Conservation (phyloP, 2,113 vertebrate species). For the Solea solea region DNA sequence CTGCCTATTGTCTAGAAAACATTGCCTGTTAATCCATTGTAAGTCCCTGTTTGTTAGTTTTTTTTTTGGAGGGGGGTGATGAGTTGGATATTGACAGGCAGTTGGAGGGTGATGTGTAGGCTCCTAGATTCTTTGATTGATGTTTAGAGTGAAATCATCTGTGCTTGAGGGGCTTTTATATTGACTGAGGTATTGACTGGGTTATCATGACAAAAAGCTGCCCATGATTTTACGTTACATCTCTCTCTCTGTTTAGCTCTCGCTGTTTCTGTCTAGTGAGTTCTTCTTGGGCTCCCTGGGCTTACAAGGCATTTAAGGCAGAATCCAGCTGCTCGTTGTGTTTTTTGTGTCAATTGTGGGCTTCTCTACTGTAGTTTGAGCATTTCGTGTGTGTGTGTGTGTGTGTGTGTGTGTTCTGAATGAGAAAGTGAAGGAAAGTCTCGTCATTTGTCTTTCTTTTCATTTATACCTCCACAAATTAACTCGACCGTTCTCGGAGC, state of each 20-base stretch:
- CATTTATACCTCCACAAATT: slow-evolving; percentile 14
- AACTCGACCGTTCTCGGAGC: background rate
- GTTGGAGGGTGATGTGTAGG: slow-evolving; percentile 45
- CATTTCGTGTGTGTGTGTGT: background rate
- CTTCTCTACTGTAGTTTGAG: slow-evolving; percentile 8
- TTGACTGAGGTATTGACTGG: slow-evolving; percentile 59
- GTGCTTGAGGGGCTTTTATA: slow-evolving; percentile 55
- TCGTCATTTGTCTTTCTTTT: slow-evolving; percentile 10
- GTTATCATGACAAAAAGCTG: slow-evolving; percentile 34
- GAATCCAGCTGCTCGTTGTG: slow-evolving; percentile 41
- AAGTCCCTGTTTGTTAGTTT: slow-evolving; percentile 27
- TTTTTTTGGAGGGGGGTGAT: background rate
- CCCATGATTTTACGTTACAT: slow-evolving; percentile 42
- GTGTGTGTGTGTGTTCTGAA: background rate
- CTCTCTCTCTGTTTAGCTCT: slow-evolving; percentile 8
- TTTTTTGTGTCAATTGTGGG: slow-evolving; percentile 32
- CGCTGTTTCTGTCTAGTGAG: slow-evolving; percentile 36
- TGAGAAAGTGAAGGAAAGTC: background rate
- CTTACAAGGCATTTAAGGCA: slow-evolving; percentile 38
- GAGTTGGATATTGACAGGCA: slow-evolving; percentile 53
- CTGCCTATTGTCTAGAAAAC: slow-evolving; percentile 61
- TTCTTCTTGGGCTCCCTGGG: slow-evolving; percentile 36
- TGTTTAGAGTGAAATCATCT: slow-evolving; percentile 54
- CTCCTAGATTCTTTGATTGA: slow-evolving; percentile 62
- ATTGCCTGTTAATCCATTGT: slow-evolving; percentile 61